phyloP scores from a whole-genome alignment of 2,888 invertebrate genomes.

The Lamproptera curius region DNA sequence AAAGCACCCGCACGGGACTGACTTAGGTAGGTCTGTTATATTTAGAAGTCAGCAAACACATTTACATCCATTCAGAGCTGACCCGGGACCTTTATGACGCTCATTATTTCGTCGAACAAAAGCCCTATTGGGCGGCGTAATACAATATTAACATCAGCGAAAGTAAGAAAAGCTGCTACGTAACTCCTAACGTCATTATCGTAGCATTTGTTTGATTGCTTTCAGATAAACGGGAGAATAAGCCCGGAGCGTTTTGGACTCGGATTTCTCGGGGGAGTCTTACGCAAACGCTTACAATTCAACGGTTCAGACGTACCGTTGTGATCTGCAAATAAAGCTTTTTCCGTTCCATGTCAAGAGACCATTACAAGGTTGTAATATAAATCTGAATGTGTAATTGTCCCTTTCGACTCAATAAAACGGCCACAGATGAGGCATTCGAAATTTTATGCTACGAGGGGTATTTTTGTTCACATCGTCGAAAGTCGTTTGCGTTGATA shows the following conservation, averaged over 20 bases:
- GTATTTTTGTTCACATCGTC: not conserved
- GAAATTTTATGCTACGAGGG: no score
- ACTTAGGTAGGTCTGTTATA: constrained; percentile 6
- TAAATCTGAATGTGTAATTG: constrained; percentile 11
- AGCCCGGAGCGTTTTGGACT: constrained; percentile 42
- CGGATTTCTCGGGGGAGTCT: constrained; percentile 49
- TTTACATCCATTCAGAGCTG: constrained; percentile 14
- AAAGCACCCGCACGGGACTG: not conserved
- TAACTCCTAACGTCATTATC: constrained; percentile 48
- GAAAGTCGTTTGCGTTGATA: not conserved
- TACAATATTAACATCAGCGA: constrained; percentile 42
- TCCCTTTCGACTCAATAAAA: constrained; percentile 5
- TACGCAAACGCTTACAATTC: constrained; percentile 48
- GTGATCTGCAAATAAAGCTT: constrained; percentile 23
- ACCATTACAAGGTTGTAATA: constrained; percentile 16
- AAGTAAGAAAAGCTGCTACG: constrained; percentile 40
- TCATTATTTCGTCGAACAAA: constrained; percentile 37
- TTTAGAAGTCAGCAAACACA: constrained; percentile 9
- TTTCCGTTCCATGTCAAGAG: constrained; percentile 11
- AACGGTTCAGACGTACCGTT: constrained; percentile 28
- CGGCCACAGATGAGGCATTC: no score
- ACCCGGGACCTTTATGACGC: constrained; percentile 31
- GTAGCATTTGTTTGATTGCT: constrained; percentile 56
- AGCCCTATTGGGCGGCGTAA: constrained; percentile 35
- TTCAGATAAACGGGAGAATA: constrained; percentile 45